Conservation (phyloP, 2,113 vertebrate species). For the Anolis sagrei region DNA sequence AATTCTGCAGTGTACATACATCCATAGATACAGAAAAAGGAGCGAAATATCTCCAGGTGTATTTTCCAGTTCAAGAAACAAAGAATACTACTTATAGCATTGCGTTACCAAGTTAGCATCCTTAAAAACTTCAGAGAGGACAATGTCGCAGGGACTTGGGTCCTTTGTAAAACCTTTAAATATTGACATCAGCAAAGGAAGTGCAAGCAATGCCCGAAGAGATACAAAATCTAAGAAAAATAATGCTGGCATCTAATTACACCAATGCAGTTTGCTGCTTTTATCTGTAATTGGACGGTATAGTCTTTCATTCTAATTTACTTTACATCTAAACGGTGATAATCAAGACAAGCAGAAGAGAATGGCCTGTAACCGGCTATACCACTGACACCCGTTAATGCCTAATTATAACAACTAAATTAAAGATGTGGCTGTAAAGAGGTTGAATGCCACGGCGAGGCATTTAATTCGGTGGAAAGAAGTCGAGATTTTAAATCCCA, state of each 20-base stretch:
- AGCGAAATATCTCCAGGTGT: not conserved
- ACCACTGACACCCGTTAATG: conserved; percentile 99
- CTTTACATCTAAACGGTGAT: conserved; percentile 98
- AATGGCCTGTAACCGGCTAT: conserved; percentile 97
- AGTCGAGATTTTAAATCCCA: conserved; percentile 87
- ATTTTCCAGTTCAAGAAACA: not conserved
- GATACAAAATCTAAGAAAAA: conserved; percentile 90
- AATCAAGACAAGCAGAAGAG: conserved; percentile 99
- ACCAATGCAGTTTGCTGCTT: conserved; percentile 95
- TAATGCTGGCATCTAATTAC: conserved; percentile 99
- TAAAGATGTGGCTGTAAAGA: conserved; percentile 93
- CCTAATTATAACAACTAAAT: conserved; percentile 99
- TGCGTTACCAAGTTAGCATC: not conserved
- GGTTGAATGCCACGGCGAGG: conserved; percentile 87
- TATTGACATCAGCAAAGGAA: conserved; percentile 76
- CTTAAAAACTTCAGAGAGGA: conserved; percentile 51
- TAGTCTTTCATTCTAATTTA: conserved; percentile 99
- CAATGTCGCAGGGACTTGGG: conserved; percentile 54
- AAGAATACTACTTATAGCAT: not conserved
- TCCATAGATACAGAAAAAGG: no score
- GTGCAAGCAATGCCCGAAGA: conserved; percentile 80
- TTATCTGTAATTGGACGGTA: conserved; percentile 99
- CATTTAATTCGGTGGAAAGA: conserved; percentile 93
- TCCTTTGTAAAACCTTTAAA: conserved; percentile 69
- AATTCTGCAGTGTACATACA: no score